These are phyloP conservation scores for Heterohyrax brucei DNA, from an alignment of 2,797 vertebrate genomes.

Conservation along the genomic window DNA sequence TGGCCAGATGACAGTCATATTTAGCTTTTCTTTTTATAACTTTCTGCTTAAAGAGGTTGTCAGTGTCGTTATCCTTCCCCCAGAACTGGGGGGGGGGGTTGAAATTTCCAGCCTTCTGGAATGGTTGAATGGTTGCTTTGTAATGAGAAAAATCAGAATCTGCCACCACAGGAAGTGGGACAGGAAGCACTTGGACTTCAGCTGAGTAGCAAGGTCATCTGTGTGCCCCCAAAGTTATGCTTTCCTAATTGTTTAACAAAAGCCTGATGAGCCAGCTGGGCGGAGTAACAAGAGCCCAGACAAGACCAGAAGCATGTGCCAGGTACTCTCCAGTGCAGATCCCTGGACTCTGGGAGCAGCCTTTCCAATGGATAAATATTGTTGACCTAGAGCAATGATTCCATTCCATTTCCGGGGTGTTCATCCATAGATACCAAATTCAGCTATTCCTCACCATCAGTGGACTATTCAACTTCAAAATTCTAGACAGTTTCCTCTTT, in stretches of 20 bases:
- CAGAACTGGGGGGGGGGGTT: not conserved
- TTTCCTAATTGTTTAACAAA: slow-evolving; percentile 47
- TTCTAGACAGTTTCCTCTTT: not conserved
- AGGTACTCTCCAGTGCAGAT: slow-evolving; percentile 8
- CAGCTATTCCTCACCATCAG: no score
- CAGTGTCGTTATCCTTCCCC: not conserved
- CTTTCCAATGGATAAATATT: rapidly evolving
- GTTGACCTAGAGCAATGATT: not conserved
- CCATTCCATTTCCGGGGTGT: not conserved
- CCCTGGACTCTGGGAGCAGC: rapidly evolving
- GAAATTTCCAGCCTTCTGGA: slow-evolving; percentile 51
- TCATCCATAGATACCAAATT: no score
- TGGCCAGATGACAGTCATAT: not conserved
- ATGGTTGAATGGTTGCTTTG: slow-evolving; percentile 44
- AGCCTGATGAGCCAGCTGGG: not conserved
- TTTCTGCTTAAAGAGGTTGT: slow-evolving; percentile 9
- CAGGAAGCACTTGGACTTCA: slow-evolving; percentile 17
- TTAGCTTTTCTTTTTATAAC: slow-evolving; percentile 40
- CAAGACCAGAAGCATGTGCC: not conserved
- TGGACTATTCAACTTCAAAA: not conserved
- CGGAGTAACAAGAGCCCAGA: slow-evolving; percentile 12
- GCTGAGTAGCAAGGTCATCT: not conserved
- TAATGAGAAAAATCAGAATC: slow-evolving; percentile 72
- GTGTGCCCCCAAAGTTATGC: slow-evolving; percentile 8
- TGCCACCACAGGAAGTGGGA: slow-evolving; percentile 18